Evolutionary conservation across 2,888 invertebrate species (phyloP).

Genomic region (Odontocolon sp.): DNA sequence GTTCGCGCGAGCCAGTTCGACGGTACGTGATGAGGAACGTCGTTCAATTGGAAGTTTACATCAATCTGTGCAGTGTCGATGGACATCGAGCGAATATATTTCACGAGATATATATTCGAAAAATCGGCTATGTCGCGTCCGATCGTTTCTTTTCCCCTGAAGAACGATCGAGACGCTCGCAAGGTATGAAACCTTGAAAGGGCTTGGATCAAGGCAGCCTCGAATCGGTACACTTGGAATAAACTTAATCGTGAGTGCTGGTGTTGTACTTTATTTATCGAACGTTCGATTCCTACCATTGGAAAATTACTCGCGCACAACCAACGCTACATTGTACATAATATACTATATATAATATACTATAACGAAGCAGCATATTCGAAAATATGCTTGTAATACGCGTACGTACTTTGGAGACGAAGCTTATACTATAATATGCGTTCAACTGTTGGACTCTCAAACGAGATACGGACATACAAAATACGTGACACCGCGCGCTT

Average conservation of each 20-base stretch:
- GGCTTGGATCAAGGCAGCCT: not conserved
- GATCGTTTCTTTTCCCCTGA: not conserved
- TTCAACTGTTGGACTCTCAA: slow-evolving; percentile 36
- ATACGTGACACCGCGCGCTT: slow-evolving; percentile 34
- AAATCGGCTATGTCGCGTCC: too few species aligned
- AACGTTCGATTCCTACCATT: slow-evolving; percentile 25
- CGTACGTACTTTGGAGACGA: slow-evolving; percentile 55
- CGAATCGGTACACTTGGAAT: not conserved
- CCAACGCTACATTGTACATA: slow-evolving; percentile 59
- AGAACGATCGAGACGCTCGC: slow-evolving; percentile 25
- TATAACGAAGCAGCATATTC: slow-evolving; percentile 47
- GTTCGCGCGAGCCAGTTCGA: slow-evolving; percentile 4
- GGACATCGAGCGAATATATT: not conserved
- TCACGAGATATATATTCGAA: too few species aligned
- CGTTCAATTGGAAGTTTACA: slow-evolving; percentile 5
- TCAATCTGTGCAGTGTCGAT: slow-evolving; percentile 9
- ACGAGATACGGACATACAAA: not conserved
- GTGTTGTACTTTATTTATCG: slow-evolving; percentile 15
- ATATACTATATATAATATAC: slow-evolving; percentile 56
- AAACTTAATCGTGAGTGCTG: slow-evolving; percentile 36
- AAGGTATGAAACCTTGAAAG: slow-evolving; percentile 66
- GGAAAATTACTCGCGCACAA: slow-evolving; percentile 31
- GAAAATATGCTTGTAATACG: slow-evolving; percentile 43
- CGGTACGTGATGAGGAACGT: not conserved
- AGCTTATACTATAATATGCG: slow-evolving; percentile 53